Percentiles rank a stretch among this genome's conserved stretches.
Evolutionary conservation across 2,113 vertebrate genomes (phyloP).

Genomic region (Nerophis lumbriciformis): DNA sequence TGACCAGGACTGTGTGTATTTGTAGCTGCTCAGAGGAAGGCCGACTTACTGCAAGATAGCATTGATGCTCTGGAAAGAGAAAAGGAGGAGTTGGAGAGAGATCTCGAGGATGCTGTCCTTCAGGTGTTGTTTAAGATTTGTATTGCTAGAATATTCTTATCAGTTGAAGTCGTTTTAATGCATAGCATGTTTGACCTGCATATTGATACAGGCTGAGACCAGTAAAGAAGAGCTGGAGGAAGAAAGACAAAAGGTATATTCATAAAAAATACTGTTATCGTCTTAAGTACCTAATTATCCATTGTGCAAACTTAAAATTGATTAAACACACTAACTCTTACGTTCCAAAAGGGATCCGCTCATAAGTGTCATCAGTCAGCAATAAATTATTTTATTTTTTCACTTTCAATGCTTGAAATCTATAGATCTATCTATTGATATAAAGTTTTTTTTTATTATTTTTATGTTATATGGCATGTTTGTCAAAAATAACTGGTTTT

Average conservation of each 20-base stretch:
- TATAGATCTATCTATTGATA: too few species aligned
- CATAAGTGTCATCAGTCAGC: too few species aligned
- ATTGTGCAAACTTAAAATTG: too few species aligned
- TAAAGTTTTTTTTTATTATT: too few species aligned
- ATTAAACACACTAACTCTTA: too few species aligned
- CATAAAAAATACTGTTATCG: not conserved
- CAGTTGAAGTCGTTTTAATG: not conserved
- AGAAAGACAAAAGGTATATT: conserved; percentile 51
- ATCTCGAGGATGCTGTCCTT: conserved; percentile 73
- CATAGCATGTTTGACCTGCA: not conserved
- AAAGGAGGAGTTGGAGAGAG: conserved; percentile 61
- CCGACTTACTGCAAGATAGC: conserved; percentile 68
- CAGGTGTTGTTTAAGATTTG: conserved; percentile 50
- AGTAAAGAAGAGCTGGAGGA: conserved; percentile 77
- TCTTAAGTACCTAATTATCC: too few species aligned
- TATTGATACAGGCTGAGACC: conserved; percentile 60
- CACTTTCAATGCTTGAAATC: too few species aligned
- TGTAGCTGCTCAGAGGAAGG: conserved; percentile 70
- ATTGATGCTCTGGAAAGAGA: conserved; percentile 68
- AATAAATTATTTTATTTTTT: too few species aligned
- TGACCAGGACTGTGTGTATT: conserved; percentile 17
- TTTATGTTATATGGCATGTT: too few species aligned
- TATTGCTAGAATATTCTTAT: not conserved
- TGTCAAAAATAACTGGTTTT: too few species aligned
- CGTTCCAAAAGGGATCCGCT: too few species aligned